Evolutionary conservation across 2,888 invertebrate genomes (phyloP).

Genomic region (Stenoptilia bipunctidactyla): DNA sequence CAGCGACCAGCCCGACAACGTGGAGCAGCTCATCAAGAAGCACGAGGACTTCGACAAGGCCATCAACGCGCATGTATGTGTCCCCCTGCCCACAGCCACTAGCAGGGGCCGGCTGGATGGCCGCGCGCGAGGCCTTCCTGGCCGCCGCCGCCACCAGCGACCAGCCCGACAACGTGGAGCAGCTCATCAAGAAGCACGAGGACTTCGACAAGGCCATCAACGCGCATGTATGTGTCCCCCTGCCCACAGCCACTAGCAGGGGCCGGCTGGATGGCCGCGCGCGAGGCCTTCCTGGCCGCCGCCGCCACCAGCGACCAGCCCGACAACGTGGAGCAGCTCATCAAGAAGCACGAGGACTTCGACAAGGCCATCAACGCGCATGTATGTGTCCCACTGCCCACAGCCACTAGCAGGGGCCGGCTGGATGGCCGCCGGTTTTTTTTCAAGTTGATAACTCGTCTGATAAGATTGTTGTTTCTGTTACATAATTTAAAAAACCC

Average conservation of each 20-base stretch:
- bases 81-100: conserved; percentile 95
- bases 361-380: conserved; percentile 99
- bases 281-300: conserved; percentile 95
- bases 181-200: conserved; percentile 99
- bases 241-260: conserved; percentile 98
- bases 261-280: conserved; percentile 99
- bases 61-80: conserved; percentile 89
- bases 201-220: conserved; percentile 99
- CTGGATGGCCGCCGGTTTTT: conserved; percentile 96
- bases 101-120: conserved; percentile 99
- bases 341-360: conserved; percentile 99
- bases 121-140: conserved; percentile 96
- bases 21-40: conserved; percentile 98
- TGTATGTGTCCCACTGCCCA: no score
- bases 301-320: conserved; percentile 78
- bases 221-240: conserved; percentile 82
- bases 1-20: conserved; percentile 89
- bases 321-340: conserved; percentile 98
- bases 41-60: conserved; percentile 99
- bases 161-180: conserved; percentile 94
- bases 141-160: conserved; percentile 80
- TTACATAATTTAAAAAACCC: no score
- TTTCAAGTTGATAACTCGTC: no score
- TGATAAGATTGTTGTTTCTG: no score
- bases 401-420: conserved; percentile 98